Evolutionary conservation across 2,797 vertebrate genomes (phyloP), one percentile per base, ranked within the genome.

Genomic region (Glyptemys insculpta): DNA sequence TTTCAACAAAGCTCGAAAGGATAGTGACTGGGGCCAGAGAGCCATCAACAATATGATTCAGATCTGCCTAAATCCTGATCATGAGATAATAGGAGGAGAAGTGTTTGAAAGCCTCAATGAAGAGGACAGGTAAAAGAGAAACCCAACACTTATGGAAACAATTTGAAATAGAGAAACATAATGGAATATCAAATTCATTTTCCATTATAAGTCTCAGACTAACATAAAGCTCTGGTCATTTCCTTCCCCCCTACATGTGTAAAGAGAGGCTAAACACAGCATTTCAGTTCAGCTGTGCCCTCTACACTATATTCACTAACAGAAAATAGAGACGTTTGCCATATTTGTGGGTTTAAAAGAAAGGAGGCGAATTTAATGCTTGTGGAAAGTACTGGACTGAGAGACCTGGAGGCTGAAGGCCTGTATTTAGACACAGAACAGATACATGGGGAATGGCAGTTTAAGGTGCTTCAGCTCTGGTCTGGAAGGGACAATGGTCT

Each of bases 21-120:
- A 98, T 91, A 92, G 94, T 34, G 95, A 96, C 1, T 98, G 98
- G 98, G 98, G 98, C 37, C 98, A 97, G 82, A 97, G 82, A 23
- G 97, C 97, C 56, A 74, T 97, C 65, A 97, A 92, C 53, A 94
- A 86, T 90, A 98, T 98, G 97, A 96, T 98, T 86, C 98, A 98
- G 49, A 98, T 98, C 93, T 98, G 97, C 65, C 98, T 98, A 44
- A 98, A 98, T 95, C 98, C 98, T 15, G 98, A 99, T 96, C 97
- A 97, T 1, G 97, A 98, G 85, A 94, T 98, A 23, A 59, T 98
- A 62, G 98, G 98, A 2, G 98, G 98, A 87, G 97, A 98, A 78
- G 96, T 96, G 56, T 98, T 98, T 34, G 94, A 98, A 83, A 97
- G n/a, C 81, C 79, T 93, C 49, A 89, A 86, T 50, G 87, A 94